phyloP scores from a whole-genome alignment of 2,113 vertebrate genomes.

The Cebidichthys violaceus region DNA sequence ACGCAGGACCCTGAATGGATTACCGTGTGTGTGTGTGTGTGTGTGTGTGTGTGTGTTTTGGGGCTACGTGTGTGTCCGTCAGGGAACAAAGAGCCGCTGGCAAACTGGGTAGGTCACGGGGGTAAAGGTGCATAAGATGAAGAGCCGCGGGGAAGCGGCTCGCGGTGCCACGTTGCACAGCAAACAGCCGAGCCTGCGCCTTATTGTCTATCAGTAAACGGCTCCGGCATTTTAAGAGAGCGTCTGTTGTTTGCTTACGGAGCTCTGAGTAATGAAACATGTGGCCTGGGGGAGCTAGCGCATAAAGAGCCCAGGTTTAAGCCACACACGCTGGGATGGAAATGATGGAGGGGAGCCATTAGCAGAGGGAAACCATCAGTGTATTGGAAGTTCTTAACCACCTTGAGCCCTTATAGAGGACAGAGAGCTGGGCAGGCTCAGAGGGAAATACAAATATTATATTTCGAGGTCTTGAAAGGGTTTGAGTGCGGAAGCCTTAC shows the following conservation, averaged over 20 bases:
- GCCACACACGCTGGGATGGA: constrained; percentile 47
- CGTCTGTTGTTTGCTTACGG: constrained; percentile 85
- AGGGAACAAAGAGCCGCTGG: constrained; percentile 32
- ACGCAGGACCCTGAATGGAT: constrained; percentile 12
- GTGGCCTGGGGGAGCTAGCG: constrained; percentile 52
- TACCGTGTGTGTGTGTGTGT: not conserved
- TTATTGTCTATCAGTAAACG: constrained; percentile 81
- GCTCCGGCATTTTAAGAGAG: constrained; percentile 78
- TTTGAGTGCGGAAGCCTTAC: constrained; percentile 81
- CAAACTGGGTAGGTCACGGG: constrained; percentile 26
- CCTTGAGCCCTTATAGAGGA: constrained; percentile 58
- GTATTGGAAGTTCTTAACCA: constrained; percentile 56
- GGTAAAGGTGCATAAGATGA: constrained; percentile 53
- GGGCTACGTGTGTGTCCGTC: not conserved
- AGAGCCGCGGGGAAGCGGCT: constrained; percentile 15
- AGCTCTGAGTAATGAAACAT: constrained; percentile 82
- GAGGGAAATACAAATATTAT: not conserved
- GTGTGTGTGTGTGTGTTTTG: constrained; percentile 14
- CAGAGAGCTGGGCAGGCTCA: not conserved
- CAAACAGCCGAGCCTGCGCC: constrained; percentile 52
- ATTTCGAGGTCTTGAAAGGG: not conserved
- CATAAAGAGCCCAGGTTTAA: constrained; percentile 56
- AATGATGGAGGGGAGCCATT: constrained; percentile 68
- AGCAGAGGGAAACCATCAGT: constrained; percentile 53
- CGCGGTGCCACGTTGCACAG: constrained; percentile 31